phyloP scores from a whole-genome alignment of 2,888 invertebrate genomes.

The Hoplodrina ambigua region DNA sequence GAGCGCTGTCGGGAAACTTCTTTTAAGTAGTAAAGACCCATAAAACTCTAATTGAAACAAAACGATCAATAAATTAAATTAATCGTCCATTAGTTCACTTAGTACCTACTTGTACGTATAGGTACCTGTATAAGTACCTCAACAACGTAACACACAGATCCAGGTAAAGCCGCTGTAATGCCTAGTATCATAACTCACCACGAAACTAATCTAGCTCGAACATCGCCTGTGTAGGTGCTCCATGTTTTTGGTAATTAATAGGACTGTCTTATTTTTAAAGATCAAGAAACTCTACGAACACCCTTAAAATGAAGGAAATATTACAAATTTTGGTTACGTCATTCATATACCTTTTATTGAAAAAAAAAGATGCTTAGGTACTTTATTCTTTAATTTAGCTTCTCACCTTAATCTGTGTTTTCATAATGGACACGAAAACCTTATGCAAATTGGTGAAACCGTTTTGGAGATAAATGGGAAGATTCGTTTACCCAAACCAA shows the following conservation, averaged over 20 bases:
- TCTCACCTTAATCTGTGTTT: no score
- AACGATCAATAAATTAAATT: conserved; percentile 34
- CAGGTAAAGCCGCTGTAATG: conserved; percentile 24
- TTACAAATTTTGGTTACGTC: no score
- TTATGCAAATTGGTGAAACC: no score
- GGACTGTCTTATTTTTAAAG: not conserved
- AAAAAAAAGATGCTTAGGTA: no score
- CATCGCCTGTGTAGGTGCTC: not conserved
- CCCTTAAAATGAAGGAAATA: no score
- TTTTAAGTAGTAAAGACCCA: not conserved
- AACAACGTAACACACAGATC: not conserved
- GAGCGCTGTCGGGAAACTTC: no score
- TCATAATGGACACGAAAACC: no score
- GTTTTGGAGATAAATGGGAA: no score
- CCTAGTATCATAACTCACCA: conserved; percentile 25
- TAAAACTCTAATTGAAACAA: not conserved
- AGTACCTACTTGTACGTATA: not conserved
- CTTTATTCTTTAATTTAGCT: no score
- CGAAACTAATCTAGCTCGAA: conserved; percentile 27
- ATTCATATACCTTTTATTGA: no score
- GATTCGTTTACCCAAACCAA: no score
- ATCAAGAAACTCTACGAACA: no score
- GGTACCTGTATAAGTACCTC: not conserved
- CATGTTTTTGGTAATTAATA: not conserved
- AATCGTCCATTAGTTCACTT: conserved; percentile 3